Percentiles rank a stretch among this genome's conserved stretches.
phyloP scores from a whole-genome alignment of 2,797 vertebrate species.

The Otolemur crassicaudatus region DNA sequence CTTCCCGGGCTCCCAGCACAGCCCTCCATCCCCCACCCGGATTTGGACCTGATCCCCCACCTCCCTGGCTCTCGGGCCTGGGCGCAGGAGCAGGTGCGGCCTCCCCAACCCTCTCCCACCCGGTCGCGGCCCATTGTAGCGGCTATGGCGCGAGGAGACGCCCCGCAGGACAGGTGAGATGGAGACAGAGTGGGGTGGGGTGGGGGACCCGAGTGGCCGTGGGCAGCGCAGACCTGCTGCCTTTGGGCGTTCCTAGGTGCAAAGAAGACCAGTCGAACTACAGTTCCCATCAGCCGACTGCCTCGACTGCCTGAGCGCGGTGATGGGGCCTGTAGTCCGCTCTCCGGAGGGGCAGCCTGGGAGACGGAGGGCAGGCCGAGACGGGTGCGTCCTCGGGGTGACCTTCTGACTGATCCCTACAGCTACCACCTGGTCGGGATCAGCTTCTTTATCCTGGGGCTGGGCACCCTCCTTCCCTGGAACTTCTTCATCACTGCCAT shows the following conservation, averaged over 20 bases:
- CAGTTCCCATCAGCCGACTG: constrained; percentile 71
- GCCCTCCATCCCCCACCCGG: background rate
- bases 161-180: constrained; percentile 75
- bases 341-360: background rate
- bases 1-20: rapidly evolving
- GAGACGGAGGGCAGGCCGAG: background rate
- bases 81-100: background rate
- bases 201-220: background rate
- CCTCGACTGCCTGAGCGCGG: background rate
- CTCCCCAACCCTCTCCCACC: background rate
- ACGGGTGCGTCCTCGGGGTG: constrained; percentile 57
- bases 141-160: constrained; percentile 72
- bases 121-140: background rate
- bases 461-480: constrained; percentile 95
- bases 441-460: constrained; percentile 93
- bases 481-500: constrained; percentile 96
- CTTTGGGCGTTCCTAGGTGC: background rate
- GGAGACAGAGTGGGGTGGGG: background rate
- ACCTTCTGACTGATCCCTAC: constrained; percentile 71
- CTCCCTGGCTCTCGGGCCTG: background rate
- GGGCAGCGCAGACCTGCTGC: background rate
- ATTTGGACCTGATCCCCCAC: rapidly evolving
- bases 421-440: constrained; percentile 88
- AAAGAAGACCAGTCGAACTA: background rate
- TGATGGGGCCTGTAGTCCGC: constrained; percentile 57